Conservation (phyloP, 2,888 invertebrate species). For the Meteorus colon region DNA sequence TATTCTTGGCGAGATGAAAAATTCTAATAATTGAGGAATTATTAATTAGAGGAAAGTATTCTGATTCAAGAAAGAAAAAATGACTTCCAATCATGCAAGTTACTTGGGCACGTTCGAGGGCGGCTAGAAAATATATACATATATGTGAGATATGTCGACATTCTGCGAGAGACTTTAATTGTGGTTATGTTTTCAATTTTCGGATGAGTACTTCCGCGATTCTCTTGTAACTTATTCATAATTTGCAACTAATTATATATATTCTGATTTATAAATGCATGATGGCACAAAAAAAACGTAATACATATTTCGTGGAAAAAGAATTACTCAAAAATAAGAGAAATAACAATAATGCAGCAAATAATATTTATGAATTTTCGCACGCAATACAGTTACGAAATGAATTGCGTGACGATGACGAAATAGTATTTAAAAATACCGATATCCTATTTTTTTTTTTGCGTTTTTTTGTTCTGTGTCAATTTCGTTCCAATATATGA, state of each 20-base stretch:
- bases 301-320: constrained; percentile 1
- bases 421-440: neutral
- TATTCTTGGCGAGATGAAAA: too few relatives aligned
- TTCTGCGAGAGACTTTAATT: too few relatives aligned
- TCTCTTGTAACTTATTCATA: too few relatives aligned
- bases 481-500: neutral
- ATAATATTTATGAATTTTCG: neutral
- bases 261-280: too few relatives aligned
- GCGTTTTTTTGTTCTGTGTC: neutral
- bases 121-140: neutral
- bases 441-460: neutral
- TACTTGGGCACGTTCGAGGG: neutral
- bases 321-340: neutral
- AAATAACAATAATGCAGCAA: neutral
- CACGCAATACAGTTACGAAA: neutral
- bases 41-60: neutral
- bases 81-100: constrained; percentile 24
- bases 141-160: neutral
- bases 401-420: neutral
- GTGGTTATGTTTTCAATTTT: too few relatives aligned
- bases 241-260: too few relatives aligned
- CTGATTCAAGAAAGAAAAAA: neutral
- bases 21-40: too few relatives aligned
- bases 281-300: too few relatives aligned
- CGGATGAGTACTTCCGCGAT: too few relatives aligned